These are phyloP conservation scores for Didymodactylos carnosus DNA, from an alignment of 2,888 invertebrate species.

Conservation along the genomic window DNA sequence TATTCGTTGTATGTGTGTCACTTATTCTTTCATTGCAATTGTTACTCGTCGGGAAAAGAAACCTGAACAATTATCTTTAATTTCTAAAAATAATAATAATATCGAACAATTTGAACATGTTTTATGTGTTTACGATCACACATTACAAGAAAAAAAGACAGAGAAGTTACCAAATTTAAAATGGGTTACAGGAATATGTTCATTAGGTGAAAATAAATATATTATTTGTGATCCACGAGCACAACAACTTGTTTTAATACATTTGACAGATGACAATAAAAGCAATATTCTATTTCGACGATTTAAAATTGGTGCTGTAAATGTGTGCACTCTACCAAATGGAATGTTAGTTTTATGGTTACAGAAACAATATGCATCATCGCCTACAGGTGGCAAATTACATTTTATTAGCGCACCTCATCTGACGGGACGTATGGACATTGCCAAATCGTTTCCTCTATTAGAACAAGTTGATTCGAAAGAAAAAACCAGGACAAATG, in stretches of 20 bases:
- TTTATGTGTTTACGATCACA: neutral
- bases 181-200: neutral
- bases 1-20: neutral
- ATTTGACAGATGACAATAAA: neutral
- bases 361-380: neutral
- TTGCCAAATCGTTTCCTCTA: neutral
- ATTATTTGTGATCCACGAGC: neutral
- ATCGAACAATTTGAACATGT: neutral
- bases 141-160: no score
- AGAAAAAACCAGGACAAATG: no score
- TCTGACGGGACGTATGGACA: neutral
- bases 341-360: neutral
- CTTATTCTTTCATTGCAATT: neutral
- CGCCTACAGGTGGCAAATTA: neutral
- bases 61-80: no score
- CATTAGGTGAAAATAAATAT: neutral
- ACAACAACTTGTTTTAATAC: neutral
- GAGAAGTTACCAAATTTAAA: neutral
- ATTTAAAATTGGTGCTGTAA: neutral
- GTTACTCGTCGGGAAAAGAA: neutral
- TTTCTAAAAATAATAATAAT: no score
- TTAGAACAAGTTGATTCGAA: no score
- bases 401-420: neutral
- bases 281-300: neutral
- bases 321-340: neutral